Percentiles rank a stretch among this genome's conserved stretches.
These are phyloP conservation scores for Seladonia tumulorum DNA, from an alignment of 2,888 invertebrate species.

Conservation along the genomic window DNA sequence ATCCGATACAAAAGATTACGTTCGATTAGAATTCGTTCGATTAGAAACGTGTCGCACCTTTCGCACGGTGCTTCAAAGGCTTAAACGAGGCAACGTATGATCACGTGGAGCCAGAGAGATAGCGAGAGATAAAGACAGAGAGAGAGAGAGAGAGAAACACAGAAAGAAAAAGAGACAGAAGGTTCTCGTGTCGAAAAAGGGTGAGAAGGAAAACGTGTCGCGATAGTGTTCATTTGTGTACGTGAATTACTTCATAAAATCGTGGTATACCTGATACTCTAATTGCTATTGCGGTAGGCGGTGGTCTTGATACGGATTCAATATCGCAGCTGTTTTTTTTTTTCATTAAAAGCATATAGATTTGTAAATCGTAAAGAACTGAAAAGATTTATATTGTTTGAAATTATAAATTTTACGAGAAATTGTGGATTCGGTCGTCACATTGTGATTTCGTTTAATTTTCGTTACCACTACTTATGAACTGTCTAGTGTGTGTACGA, in stretches of 20 bases:
- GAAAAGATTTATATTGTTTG: not conserved
- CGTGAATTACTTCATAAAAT: slow-evolving; percentile 40
- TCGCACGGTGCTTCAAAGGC: slow-evolving; percentile 54
- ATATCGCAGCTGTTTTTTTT: not conserved
- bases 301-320: not conserved
- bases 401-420: not conserved
- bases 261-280: slow-evolving; percentile 20
- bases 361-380: not conserved
- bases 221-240: slow-evolving; percentile 31
- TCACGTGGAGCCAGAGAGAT: slow-evolving; percentile 65
- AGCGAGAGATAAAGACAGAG: slow-evolving; percentile 28
- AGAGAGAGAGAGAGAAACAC: slow-evolving; percentile 42
- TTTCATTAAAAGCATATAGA: no score
- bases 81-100: slow-evolving; percentile 60
- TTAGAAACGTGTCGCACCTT: slow-evolving; percentile 27
- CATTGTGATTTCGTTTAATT: not conserved
- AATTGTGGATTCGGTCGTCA: not conserved
- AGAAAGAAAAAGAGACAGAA: slow-evolving; percentile 16
- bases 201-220: slow-evolving; percentile 31
- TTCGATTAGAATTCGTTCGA: not conserved
- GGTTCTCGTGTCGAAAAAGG: slow-evolving; percentile 20
- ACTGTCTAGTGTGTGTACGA: not conserved
- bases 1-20: slow-evolving; percentile 26
- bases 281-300: not conserved
- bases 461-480: slow-evolving; percentile 35